Base-by-base conservation (phyloP, 2,797 vertebrate species). In the Varecia variegata region DNA sequence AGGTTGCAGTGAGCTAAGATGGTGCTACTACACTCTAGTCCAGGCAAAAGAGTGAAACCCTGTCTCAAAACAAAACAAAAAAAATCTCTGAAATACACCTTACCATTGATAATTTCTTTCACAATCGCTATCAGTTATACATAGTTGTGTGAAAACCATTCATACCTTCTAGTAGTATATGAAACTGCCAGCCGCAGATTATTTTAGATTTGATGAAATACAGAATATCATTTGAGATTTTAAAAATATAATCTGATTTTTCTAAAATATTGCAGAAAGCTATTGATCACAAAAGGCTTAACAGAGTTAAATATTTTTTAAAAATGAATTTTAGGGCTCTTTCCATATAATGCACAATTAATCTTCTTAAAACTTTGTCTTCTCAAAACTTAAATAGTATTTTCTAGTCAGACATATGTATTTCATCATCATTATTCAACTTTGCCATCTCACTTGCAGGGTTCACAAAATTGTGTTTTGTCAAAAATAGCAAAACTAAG, bases 401-500 rank as follows among this genome's bases (percentile, higher is more conserved):
- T 92, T 93, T 94, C n/a, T 45, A 77, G 30, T 86, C 23, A 82
- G 38, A 84, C 2, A 65, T 5, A 93, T 30, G 8, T 73, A 56
- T n/a, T 65, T 83, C 8, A 79, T 47, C 17, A 58, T 50, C 17
- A 58, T 50, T 87, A 85, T 21, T 77, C 35, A 67, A 58, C 62
- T 90, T 67, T 95, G 38, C 32, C 47, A 73, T 77, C 30, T 90
- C 32, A 84, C 6, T 73, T 93, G 60, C 1, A 13, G 27, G 35
- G 8, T 65, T 77, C 47, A 90, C 21, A 74, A 80, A 91, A 90
- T 80, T 84, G 32, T 47, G 80, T 93, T 93, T 95, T 80, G 67
- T 65, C 32, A 95, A 94, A 96, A 56, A 65, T 3, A 52, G 80
- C 27, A 85, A 87, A 97, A 68, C 5, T 27, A 84, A 92, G 85